A percentile compares a stretch with the other conserved stretches of the same genome.
Evolutionary conservation across 2,888 invertebrate genomes (phyloP).

Genomic region (Ichneumoninae sp.): DNA sequence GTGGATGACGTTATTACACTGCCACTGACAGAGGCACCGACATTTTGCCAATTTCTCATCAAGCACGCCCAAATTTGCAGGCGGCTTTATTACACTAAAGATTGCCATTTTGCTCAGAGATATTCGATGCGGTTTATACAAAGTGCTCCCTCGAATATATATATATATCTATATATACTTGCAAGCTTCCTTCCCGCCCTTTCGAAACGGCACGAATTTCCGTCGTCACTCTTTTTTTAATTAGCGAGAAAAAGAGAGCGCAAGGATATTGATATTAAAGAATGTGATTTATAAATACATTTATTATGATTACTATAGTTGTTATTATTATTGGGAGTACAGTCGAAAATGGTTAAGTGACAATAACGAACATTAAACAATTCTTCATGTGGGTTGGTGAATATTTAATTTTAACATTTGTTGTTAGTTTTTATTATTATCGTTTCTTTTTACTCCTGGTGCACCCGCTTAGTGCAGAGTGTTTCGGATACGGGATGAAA

Average conservation of each 20-base stretch:
- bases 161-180: neutral
- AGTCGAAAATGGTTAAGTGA: too few species aligned
- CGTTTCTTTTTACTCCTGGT: neutral
- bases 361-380: neutral
- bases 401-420: too few species aligned
- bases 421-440: neutral
- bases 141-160: neutral
- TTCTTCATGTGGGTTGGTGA: too few species aligned
- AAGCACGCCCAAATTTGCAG: conserved; percentile 46
- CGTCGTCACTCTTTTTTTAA: neutral
- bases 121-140: neutral
- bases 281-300: too few species aligned
- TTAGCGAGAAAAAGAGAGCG: neutral
- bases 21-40: conserved; percentile 53
- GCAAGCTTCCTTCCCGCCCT: neutral
- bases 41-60: conserved; percentile 62
- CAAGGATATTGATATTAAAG: neutral
- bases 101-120: conserved; percentile 9
- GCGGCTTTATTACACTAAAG: conserved; percentile 44
- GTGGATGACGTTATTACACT: conserved; percentile 63
- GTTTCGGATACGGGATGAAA: conserved; percentile 18
- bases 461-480: neutral
- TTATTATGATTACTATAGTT: too few species aligned
- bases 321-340: too few species aligned
- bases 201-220: neutral